Percentiles rank a stretch among this genome's conserved stretches.
phyloP scores from a whole-genome alignment of 35 echinoderm and acorn worm species.

The Ophioderma brevispina region DNA sequence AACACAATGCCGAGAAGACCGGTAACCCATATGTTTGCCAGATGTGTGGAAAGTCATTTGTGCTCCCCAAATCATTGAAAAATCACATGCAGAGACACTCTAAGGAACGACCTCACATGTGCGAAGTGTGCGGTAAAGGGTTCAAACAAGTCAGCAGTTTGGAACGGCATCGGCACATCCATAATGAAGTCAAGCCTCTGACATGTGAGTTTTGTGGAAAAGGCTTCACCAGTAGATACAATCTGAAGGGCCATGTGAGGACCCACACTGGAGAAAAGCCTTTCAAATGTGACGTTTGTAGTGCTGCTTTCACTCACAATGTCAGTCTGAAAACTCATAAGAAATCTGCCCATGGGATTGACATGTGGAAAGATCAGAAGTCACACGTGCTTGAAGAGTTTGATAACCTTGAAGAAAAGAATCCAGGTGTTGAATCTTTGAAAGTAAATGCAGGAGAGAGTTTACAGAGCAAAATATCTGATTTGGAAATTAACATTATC shows the following conservation, averaged over 20 bases:
- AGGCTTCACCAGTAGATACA: constrained; percentile 69
- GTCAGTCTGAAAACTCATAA: constrained; percentile 87
- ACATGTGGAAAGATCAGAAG: constrained; percentile 59
- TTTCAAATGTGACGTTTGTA: constrained; percentile 72
- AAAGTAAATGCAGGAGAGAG: too few species aligned
- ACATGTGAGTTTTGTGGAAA: constrained; percentile 62
- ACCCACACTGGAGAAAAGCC: constrained; percentile 80
- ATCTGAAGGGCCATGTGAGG: constrained; percentile 67
- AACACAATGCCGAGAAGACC: neutral
- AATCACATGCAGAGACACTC: constrained; percentile 13
- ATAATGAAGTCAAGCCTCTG: constrained; percentile 64
- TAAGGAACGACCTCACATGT: constrained; percentile 25
- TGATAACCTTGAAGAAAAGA: too few species aligned
- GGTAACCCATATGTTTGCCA: neutral
- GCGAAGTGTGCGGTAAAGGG: constrained; percentile 72
- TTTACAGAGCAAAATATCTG: too few species aligned
- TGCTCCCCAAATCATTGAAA: neutral
- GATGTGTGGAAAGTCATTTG: neutral
- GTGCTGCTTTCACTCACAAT: constrained; percentile 74
- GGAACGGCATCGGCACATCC: neutral
- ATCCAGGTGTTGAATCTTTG: too few species aligned
- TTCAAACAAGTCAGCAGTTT: constrained; percentile 50
- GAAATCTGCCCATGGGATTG: constrained; percentile 72
- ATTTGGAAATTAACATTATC: too few species aligned
- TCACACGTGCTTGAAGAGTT: neutral